Evolutionary conservation across 1,140 invertebrate genomes (phyloP).

Genomic region (Mycetomoellerius zeteki): DNA sequence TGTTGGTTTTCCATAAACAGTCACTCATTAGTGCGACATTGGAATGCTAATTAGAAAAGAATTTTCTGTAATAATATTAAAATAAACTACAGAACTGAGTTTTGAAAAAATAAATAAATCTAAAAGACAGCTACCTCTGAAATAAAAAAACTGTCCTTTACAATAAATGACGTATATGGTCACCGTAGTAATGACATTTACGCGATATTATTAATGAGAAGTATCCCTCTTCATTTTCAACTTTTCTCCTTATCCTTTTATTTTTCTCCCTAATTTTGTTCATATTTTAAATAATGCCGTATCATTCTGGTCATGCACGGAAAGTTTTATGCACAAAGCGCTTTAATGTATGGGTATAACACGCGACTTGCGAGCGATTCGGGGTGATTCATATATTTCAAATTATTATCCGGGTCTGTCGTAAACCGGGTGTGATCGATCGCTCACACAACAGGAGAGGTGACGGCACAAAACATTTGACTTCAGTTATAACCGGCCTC

Average conservation of each 20-base stretch:
- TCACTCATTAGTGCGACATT: no score
- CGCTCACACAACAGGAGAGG: neutral
- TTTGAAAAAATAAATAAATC: no score
- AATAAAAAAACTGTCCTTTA: no score
- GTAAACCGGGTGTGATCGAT: conserved; percentile 46
- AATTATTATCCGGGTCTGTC: conserved; percentile 39
- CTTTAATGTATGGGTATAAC: neutral
- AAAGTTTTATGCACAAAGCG: neutral
- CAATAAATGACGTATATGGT: no score
- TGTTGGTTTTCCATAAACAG: no score
- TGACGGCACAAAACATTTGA: conserved; percentile 38
- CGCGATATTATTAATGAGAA: neutral
- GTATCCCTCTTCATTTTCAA: neutral
- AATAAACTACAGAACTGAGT: no score
- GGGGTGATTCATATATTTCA: neutral
- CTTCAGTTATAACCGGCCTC: conserved; percentile 26
- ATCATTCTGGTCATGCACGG: neutral
- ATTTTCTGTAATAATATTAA: no score
- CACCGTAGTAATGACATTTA: neutral
- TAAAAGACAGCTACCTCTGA: no score
- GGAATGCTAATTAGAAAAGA: no score
- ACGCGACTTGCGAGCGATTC: neutral
- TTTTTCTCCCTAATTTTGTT: neutral
- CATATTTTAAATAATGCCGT: neutral
- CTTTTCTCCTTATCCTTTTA: neutral